Base-by-base conservation (phyloP, 37 sponge, comb jelly and placozoan species). In the Theonella swinhoei region DNA sequence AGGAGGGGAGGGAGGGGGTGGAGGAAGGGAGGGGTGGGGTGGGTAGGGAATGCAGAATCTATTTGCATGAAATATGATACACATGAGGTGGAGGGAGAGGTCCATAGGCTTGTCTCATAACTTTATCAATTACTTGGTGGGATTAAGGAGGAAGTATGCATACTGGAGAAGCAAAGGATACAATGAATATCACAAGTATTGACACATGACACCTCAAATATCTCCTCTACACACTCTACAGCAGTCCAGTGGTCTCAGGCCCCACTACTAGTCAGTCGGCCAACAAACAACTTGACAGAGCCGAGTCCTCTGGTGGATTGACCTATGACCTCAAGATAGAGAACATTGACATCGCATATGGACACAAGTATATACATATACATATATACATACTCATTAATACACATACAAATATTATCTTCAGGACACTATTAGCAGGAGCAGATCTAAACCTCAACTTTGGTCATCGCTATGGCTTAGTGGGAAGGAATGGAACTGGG, bases 401-500 rank as follows among this genome's bases (percentile, higher is more conserved):
- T 76, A 41, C 0, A 40, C 4, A 59, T 59, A 59, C 19, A 22
- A 24, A 19, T 63, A 26, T 36, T 64, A 23, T 25, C 8, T 78
- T 43, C 47, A 84, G 88, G 72, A 77, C 79, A 1, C 81, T 95
- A 37, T 47, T 95, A 64, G 42, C 86, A n/a, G 70, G 67, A 76
- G 89, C 93, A 0, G 43, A 73, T 3, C 59, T 95, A 42, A 66
- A 24, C 78, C 37, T 91, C 20, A n/a, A 39, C 1, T 75, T 42
- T 69, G 84, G 87, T 0, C 43, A 84, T 32, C 83, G 94, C 24
- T 96, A 96, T 83, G 97, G 97, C 11, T 43, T 96, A n/a, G 97
- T 96, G 19, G 97, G 97, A 68, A 72, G 97, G 31, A 96, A 96
- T 83, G 97, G 97, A 24, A 58, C 42, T 71, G 96, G 96, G 22